phyloP scores from a whole-genome alignment of 2,797 vertebrate genomes.

The Salarias fasciatus region DNA sequence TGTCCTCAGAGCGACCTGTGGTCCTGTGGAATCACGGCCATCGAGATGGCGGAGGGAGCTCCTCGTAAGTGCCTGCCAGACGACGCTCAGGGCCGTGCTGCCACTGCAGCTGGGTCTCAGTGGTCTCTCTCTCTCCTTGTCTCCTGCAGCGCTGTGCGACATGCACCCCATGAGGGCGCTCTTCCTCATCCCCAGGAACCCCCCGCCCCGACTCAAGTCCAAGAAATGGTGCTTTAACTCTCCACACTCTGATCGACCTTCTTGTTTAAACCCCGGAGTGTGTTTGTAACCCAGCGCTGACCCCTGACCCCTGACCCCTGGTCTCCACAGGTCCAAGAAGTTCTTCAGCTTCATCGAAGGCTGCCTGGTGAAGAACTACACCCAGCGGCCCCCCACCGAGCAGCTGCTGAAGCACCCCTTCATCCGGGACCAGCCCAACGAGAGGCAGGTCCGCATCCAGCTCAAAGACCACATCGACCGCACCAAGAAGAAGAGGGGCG shows the following conservation, averaged over 20 bases:
- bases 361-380: constrained; percentile 99
- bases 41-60: constrained; percentile 98
- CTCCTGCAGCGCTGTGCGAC: constrained; percentile 92
- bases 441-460: constrained; percentile 98
- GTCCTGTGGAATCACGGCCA: constrained; percentile 98
- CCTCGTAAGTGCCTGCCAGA: constrained; percentile 88
- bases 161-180: constrained; percentile 99
- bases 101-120: no score
- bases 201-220: constrained; percentile 97
- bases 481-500: constrained; percentile 98
- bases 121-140: neutral
- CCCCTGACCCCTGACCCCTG: neutral
- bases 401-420: constrained; percentile 97
- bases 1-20: constrained; percentile 94
- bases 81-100: no score
- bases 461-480: constrained; percentile 99
- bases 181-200: constrained; percentile 99
- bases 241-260: accelerated
- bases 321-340: constrained; percentile 92
- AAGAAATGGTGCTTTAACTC: constrained; percentile 91
- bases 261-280: neutral
- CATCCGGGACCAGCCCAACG: constrained; percentile 98
- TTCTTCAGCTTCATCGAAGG: constrained; percentile 99
- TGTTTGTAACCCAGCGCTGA: neutral
- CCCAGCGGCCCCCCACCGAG: constrained; percentile 95